Evolutionary conservation across 2,113 vertebrate species (phyloP).

Genomic region (Erpornis zantholeuca): DNA sequence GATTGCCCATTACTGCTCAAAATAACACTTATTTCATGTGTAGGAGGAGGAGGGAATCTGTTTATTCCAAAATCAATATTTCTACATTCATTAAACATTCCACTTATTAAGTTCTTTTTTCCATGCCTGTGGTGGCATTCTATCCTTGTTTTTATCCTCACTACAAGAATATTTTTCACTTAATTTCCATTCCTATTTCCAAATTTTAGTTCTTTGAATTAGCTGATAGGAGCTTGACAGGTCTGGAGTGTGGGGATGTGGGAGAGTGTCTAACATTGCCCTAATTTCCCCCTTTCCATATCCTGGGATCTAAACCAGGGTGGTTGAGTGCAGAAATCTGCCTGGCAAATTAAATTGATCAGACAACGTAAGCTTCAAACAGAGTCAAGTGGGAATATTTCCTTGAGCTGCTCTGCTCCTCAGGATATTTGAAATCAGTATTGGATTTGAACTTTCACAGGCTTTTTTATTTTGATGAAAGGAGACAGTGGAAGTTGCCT

Average conservation of each 20-base stretch:
- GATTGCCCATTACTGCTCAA: conserved; percentile 24
- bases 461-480: conserved; percentile 55
- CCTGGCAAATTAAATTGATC: conserved; percentile 59
- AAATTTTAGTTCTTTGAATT: neutral
- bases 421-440: conserved; percentile 45
- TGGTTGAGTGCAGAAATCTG: conserved; percentile 21
- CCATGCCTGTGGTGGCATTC: conserved; percentile 19
- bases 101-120: conserved; percentile 10
- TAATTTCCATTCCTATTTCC: conserved; percentile 37
- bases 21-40: conserved; percentile 57
- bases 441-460: conserved; percentile 45
- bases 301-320: neutral
- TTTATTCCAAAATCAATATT: conserved; percentile 69
- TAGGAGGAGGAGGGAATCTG: conserved; percentile 39
- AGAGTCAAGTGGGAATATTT: conserved; percentile 51
- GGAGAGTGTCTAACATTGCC: neutral
- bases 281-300: neutral
- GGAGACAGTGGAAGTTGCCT: conserved; percentile 44
- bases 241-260: neutral
- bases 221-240: neutral
- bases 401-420: conserved; percentile 42
- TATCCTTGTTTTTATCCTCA: conserved; percentile 31
- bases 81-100: conserved; percentile 52
- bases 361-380: conserved; percentile 33
- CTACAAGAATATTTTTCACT: neutral